Percentiles rank a stretch among this genome's conserved stretches.
These are phyloP conservation scores for Scelioninae gen. 1 DNA, from an alignment of 2,888 invertebrate genomes.

Conservation along the genomic window DNA sequence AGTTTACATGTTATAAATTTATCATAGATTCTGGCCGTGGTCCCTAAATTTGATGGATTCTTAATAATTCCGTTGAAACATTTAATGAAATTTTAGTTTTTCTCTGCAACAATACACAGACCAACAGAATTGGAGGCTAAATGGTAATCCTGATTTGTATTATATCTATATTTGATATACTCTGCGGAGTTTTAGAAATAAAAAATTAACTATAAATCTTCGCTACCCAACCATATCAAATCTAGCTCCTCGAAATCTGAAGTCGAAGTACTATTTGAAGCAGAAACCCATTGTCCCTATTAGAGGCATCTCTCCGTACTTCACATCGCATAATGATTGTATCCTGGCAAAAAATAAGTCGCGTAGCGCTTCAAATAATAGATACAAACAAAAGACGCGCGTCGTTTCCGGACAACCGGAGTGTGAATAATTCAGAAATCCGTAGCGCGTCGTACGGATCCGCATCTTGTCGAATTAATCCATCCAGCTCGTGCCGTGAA, in stretches of 20 bases:
- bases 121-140: no score
- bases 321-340: conserved; percentile 44
- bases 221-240: conserved; percentile 8
- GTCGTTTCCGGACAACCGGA: conserved; percentile 61
- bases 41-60: no score
- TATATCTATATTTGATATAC: no score
- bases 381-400: conserved; percentile 62
- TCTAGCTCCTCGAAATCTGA: conserved; percentile 6
- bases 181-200: background rate
- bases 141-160: no score
- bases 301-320: conserved; percentile 23
- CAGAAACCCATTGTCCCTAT: conserved; percentile 45
- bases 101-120: no score
- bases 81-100: no score
- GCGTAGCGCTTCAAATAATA: conserved; percentile 51
- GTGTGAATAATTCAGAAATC: conserved; percentile 63
- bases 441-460: conserved; percentile 54
- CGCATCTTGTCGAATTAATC: conserved; percentile 66
- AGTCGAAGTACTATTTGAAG: conserved; percentile 17
- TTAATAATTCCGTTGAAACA: no score
- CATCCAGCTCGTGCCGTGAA: conserved; percentile 59
- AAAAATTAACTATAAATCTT: background rate
- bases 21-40: no score
- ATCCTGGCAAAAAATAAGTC: conserved; percentile 61
- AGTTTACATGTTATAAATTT: no score